Percentiles rank a stretch among this genome's conserved stretches.
phyloP scores from a whole-genome alignment of 1,140 invertebrate species.

The Tenebrio molitor region DNA sequence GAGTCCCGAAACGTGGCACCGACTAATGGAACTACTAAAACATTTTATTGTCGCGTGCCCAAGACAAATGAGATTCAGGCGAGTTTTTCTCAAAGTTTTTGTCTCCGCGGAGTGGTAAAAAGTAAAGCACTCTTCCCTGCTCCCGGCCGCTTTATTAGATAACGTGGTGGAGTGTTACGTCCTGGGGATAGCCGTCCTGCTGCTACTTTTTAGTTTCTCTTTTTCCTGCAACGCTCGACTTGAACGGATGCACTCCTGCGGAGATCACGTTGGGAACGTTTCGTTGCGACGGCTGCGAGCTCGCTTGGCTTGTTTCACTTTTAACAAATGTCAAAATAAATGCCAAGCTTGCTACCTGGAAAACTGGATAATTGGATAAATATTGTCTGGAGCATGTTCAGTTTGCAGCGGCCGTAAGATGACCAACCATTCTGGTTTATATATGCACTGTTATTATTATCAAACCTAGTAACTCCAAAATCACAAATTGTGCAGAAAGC shows the following conservation, averaged over 20 bases:
- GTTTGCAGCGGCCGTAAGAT: too few species aligned
- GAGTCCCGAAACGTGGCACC: constrained; percentile 34
- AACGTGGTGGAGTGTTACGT: constrained; percentile 42
- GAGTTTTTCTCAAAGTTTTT: constrained; percentile 54
- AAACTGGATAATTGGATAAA: not conserved
- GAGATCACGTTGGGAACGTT: not conserved
- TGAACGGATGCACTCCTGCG: not conserved
- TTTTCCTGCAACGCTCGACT: constrained; percentile 6
- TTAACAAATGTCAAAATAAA: not conserved
- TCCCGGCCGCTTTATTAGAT: constrained; percentile 50
- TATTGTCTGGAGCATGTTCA: not conserved
- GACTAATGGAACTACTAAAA: constrained; percentile 53
- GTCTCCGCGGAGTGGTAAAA: constrained; percentile 52
- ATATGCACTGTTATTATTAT: too few species aligned
- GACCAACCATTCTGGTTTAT: too few species aligned
- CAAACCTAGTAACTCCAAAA: too few species aligned
- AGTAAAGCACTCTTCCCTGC: constrained; percentile 49
- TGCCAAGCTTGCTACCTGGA: not conserved
- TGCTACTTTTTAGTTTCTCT: constrained; percentile 49
- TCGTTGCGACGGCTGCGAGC: not conserved
- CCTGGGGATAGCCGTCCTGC: constrained; percentile 38
- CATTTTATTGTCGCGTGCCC: constrained; percentile 54
- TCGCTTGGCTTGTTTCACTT: not conserved
- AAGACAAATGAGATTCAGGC: constrained; percentile 54
- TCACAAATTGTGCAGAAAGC: too few species aligned